Base-by-base conservation (phyloP, 1,140 invertebrate genomes). In the Ceratina australensis region DNA sequence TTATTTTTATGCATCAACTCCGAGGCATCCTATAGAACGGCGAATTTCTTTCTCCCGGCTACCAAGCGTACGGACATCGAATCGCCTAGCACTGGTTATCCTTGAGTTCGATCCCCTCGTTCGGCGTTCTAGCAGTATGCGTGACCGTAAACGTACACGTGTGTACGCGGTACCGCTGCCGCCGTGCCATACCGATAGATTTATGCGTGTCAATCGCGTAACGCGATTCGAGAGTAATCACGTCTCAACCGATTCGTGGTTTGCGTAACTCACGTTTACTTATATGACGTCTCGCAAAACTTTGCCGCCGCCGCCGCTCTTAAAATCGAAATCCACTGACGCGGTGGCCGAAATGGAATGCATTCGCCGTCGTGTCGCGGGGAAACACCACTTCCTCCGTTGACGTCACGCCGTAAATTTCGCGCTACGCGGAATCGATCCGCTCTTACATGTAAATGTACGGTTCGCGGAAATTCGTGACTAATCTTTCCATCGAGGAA, bases 21-120 rank as follows among this genome's bases (percentile, higher is more conserved):
- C 20, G 8, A 26, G 60, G 54, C 72, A 65, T 61, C 60, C 20
- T 52, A 24, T 61, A 78, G 68, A 67, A 68, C 63, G 60, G 28
- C 42, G 47, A 10, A 75, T 80, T 72, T 79, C 71, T 75, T 61
- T 79, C 54, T 67, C 50, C 42, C 20, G 49, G 59, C 61, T 64
- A 50, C 54, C 63, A 68, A 47, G 52, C 63, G 63, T 66, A 47
- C 63, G 74, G 50, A 67, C 78, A 67, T 73, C 74, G 78, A 47
- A 42, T 42, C 67, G 18, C 28, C 52, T 54, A 63, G 64, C 74
- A 87, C 89, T 83, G 85, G 90, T 91, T 91, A 90, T 90, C 90
- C 90, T 91, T 91, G 90, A 91, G 89, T 90, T 88, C 86, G 84
- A 89, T 89, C 84, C 88, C 86, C 85, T 68, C 68, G 78, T 61